Percentiles rank a stretch among this genome's conserved stretches.
These are phyloP conservation scores for Isaurus tuberculatus DNA, from an alignment of 92 coral and sea anemone species.

Conservation along the genomic window DNA sequence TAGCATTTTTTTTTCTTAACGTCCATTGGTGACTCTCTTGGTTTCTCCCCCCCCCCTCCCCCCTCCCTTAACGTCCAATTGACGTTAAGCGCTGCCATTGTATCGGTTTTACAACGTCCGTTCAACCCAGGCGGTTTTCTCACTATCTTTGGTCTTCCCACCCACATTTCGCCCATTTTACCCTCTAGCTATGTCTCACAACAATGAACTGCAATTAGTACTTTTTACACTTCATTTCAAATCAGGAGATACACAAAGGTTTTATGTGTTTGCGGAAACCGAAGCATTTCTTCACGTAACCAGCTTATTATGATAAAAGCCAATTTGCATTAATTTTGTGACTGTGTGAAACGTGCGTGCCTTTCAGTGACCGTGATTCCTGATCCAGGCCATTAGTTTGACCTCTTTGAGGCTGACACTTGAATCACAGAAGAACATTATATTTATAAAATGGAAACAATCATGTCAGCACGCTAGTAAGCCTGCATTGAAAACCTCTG, in stretches of 20 bases:
- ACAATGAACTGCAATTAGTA: background rate
- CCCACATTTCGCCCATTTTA: background rate
- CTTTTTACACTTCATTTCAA: background rate
- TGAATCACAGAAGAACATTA: too few species aligned
- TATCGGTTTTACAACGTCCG: too few species aligned
- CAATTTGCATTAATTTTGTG: too few species aligned
- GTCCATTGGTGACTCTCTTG: too few species aligned
- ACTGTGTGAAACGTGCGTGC: background rate
- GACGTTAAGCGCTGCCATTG: too few species aligned
- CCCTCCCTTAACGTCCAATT: too few species aligned
- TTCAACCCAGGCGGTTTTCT: too few species aligned
- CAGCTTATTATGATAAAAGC: background rate
- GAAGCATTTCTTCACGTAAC: slow-evolving; percentile 22
- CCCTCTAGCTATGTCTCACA: background rate
- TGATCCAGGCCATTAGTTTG: background rate
- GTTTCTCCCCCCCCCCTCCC: too few species aligned
- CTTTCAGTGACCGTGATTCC: background rate
- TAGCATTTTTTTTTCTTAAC: too few species aligned
- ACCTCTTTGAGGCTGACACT: slow-evolving; percentile 17
- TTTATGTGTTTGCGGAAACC: background rate
- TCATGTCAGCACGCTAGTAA: background rate
- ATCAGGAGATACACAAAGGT: background rate
- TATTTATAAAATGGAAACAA: too few species aligned
- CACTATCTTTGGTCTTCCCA: background rate
- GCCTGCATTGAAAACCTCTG: background rate